A percentile compares a stretch with the other conserved stretches of the same genome.
phyloP scores from a whole-genome alignment of 2,113 vertebrate species.

The Trachemys scripta region DNA sequence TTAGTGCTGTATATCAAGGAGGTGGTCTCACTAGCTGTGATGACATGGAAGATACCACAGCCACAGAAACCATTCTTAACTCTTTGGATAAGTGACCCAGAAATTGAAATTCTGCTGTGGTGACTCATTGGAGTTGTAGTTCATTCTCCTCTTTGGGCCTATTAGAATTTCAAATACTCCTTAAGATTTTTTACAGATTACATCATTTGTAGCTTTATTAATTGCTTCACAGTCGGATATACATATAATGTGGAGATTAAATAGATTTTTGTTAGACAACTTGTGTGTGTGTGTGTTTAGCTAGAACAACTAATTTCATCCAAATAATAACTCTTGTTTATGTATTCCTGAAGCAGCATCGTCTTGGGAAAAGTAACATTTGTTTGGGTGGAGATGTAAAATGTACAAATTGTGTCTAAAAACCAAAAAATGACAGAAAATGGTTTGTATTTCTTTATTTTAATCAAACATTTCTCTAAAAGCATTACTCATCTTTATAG shows the following conservation, averaged over 20 bases:
- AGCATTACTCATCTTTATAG: slow-evolving; percentile 73
- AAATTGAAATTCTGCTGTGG: neutral
- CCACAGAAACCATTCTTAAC: neutral
- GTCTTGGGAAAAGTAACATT: slow-evolving; percentile 44
- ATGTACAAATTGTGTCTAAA: slow-evolving; percentile 50
- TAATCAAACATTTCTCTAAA: slow-evolving; percentile 42
- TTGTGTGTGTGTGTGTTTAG: neutral
- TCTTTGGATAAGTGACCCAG: neutral
- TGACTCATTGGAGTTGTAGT: neutral
- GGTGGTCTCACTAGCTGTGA: neutral
- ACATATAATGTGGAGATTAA: neutral
- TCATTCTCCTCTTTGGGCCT: neutral
- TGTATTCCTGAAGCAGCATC: slow-evolving; percentile 43
- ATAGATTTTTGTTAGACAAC: neutral
- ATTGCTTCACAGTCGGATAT: neutral
- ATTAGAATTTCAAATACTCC: neutral
- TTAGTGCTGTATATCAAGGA: neutral
- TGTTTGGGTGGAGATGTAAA: slow-evolving; percentile 64
- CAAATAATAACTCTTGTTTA: slow-evolving; percentile 45
- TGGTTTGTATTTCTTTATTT: slow-evolving; percentile 36
- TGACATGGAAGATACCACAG: neutral
- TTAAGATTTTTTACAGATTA: neutral
- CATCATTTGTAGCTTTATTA: accelerated
- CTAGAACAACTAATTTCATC: slow-evolving; percentile 21
- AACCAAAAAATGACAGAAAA: neutral